Evolutionary conservation across 37 sponge, comb jelly and placozoan genomes (phyloP), one percentile per base, ranked within the genome.

Genomic region (Halisarca cf. caerulea): DNA sequence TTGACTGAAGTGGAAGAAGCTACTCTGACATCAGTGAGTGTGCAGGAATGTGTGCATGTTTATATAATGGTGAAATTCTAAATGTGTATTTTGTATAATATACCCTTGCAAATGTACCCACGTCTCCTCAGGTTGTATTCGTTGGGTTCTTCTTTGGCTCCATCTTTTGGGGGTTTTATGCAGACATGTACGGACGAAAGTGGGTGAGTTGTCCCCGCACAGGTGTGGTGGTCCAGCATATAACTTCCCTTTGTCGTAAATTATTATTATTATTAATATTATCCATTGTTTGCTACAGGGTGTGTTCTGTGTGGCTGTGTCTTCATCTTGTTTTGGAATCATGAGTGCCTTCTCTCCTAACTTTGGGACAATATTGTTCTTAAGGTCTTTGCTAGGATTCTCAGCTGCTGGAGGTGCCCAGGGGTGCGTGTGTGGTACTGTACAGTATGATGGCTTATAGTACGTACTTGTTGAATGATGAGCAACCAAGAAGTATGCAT

Each of bases 71-170:
- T 62, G 64, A 7, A 23, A 20, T 4, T 30, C 18, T 27, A 15
- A 7, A 7, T 30, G 30, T 62, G 64, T 30, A 15, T 23, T n/a
- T n/a, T n/a, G n/a, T n/a, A n/a, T n/a, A n/a, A n/a, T n/a, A n/a
- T n/a, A n/a, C n/a, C n/a, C n/a, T n/a, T n/a, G n/a, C n/a, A n/a
- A n/a, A n/a, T n/a, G n/a, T n/a, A n/a, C n/a, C n/a, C n/a, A n/a
- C n/a, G n/a, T n/a, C n/a, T n/a, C n/a, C n/a, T n/a, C 38, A 90
- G 92, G 64, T 89, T n/a, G 88, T 93, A 34, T 93, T 93, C 70
- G 54, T 86, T 59, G 94, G 94, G 42, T 84, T 90, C 27, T 66
- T 93, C 30, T 30, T 90, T 84, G 94, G 94, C 9, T 74, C 82
- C 27, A 17, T 82, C 11, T 41, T 82, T 11, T 90, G 86, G 85